Evolutionary conservation across 2,888 invertebrate genomes (phyloP).

Genomic region (Nomada goodeniana): DNA sequence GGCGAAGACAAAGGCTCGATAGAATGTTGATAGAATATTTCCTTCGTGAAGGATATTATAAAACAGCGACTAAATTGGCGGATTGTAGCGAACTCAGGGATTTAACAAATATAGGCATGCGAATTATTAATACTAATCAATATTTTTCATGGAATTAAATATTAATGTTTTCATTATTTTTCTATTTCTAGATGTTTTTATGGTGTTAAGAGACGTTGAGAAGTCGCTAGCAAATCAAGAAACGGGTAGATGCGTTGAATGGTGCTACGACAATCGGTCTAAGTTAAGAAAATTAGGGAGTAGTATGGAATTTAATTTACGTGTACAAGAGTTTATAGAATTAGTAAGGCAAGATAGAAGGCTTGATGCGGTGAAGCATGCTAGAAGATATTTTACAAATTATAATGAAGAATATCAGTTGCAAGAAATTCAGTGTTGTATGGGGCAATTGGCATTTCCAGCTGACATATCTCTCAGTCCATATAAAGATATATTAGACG

Average conservation of each 20-base stretch:
- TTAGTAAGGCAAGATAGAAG: conserved; percentile 94
- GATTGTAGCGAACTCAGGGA: conserved; percentile 92
- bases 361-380: conserved; percentile 97
- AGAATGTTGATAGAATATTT: conserved; percentile 99
- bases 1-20: conserved; percentile 95
- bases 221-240: conserved; percentile 92
- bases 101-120: conserved; percentile 94
- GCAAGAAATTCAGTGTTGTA: conserved; percentile 95
- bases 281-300: conserved; percentile 97
- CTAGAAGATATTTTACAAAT: conserved; percentile 95
- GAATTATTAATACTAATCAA: background rate
- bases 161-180: conserved; percentile 4
- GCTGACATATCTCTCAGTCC: conserved; percentile 89
- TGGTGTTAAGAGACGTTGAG: conserved; percentile 94
- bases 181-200: conserved; percentile 90
- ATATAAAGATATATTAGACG: conserved; percentile 89
- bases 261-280: conserved; percentile 99
- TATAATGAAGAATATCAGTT: conserved; percentile 93
- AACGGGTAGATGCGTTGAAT: conserved; percentile 94
- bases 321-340: conserved; percentile 98
- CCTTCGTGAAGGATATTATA: conserved; percentile 97
- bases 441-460: conserved; percentile 98
- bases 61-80: conserved; percentile 95
- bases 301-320: conserved; percentile 96
- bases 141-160: background rate